Conservation (phyloP, 2,113 vertebrate genomes). For the Lota lota region DNA sequence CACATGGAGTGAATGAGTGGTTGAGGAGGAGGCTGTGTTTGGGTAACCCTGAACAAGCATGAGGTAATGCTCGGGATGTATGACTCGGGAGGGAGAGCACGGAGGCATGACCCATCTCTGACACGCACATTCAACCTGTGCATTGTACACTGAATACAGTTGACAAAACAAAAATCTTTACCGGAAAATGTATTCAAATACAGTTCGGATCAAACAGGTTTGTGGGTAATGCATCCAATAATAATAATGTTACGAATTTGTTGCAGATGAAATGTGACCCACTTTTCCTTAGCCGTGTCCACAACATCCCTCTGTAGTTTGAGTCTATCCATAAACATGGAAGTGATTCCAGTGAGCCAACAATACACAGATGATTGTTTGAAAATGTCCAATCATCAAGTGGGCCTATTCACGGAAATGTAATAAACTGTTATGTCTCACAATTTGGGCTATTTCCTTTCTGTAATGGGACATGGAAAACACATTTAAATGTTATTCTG, state of each 20-base stretch:
- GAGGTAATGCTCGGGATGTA: slow-evolving; percentile 67
- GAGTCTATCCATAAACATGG: slow-evolving; percentile 1
- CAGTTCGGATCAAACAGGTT: too few relatives aligned
- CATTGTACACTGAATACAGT: slow-evolving; percentile 38
- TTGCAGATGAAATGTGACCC: too few relatives aligned
- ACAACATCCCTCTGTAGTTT: not conserved
- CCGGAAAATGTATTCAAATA: too few relatives aligned
- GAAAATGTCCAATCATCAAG: too few relatives aligned
- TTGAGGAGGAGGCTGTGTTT: slow-evolving; percentile 49
- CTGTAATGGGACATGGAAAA: not conserved
- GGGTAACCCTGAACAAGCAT: slow-evolving; percentile 57
- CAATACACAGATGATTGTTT: too few relatives aligned
- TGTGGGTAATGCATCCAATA: too few relatives aligned
- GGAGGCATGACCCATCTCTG: slow-evolving; percentile 41
- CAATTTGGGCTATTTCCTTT: slow-evolving; percentile 5
- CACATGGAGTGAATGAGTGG: slow-evolving; percentile 51
- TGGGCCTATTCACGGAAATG: too few relatives aligned
- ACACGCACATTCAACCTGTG: slow-evolving; percentile 47
- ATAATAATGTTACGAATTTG: too few relatives aligned
- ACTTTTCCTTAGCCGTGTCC: not conserved
- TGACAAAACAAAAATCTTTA: too few relatives aligned
- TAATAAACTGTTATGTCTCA: not conserved
- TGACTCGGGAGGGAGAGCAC: not conserved
- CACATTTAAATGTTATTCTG: not conserved
- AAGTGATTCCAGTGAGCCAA: not conserved